Evolutionary conservation across 2,113 vertebrate genomes (phyloP).

Genomic region (Phocoena sinus): DNA sequence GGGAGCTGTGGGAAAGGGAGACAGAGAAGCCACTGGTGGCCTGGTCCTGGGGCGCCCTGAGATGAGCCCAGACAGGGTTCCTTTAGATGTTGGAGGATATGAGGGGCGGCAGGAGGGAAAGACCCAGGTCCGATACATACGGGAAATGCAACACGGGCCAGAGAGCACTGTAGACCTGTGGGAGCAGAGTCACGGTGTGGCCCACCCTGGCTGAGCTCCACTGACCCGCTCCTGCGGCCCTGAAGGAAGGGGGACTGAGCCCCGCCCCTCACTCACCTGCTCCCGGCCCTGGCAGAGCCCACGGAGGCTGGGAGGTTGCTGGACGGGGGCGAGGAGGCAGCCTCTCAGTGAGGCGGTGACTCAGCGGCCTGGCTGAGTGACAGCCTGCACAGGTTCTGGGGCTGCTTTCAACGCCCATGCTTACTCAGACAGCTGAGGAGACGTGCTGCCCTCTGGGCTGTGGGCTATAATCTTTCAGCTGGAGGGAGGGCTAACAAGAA

Average conservation of each 20-base stretch:
- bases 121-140: rapidly evolving
- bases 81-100: no score
- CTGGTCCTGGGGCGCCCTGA: not conserved
- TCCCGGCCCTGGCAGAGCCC: not conserved
- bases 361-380: not conserved
- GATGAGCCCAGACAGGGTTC: not conserved
- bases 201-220: not conserved
- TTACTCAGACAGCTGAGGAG: not conserved
- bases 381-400: not conserved
- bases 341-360: not conserved
- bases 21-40: not conserved
- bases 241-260: not conserved
- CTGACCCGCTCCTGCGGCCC: not conserved
- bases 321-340: not conserved
- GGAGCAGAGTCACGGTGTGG: not conserved
- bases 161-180: no score
- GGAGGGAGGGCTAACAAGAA: not conserved
- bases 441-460: rapidly evolving
- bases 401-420: not conserved
- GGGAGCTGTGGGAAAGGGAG: not conserved
- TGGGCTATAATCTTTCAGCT: not conserved
- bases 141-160: not conserved
- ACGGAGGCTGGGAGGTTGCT: not conserved
- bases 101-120: rapidly evolving
- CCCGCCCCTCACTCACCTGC: not conserved